These are phyloP conservation scores for Drosophila sproati DNA, from an alignment of 1,140 invertebrate genomes.

Conservation along the genomic window DNA sequence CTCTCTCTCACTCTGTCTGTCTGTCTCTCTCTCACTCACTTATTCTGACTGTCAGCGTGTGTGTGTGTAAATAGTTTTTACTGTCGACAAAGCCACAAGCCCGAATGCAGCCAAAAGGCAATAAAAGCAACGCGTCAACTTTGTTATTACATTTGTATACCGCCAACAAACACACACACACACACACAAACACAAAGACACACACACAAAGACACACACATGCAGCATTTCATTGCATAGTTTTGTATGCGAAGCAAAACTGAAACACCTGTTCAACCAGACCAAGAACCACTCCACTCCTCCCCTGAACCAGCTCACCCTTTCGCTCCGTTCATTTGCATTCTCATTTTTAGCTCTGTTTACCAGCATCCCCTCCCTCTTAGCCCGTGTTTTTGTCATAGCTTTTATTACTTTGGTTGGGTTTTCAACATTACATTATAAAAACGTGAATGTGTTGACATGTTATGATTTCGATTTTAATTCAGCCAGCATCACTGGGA, in stretches of 20 bases:
- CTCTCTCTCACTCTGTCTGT: too few species aligned
- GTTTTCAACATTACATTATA: slow-evolving; percentile 63
- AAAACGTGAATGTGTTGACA: slow-evolving; percentile 67
- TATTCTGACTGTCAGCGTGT: background rate
- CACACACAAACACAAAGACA: background rate
- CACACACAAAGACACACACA: background rate
- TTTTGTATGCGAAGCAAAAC: slow-evolving; percentile 56
- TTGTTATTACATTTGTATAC: slow-evolving; percentile 75
- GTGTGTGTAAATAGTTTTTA: slow-evolving; percentile 68
- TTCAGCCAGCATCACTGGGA: slow-evolving; percentile 23
- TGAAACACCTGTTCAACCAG: slow-evolving; percentile 62
- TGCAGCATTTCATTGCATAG: slow-evolving; percentile 34
- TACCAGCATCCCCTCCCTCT: background rate
- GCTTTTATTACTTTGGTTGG: slow-evolving; percentile 69
- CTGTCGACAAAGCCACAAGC: slow-evolving; percentile 36
- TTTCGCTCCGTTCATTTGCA: slow-evolving; percentile 59
- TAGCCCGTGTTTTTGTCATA: background rate
- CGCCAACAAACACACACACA: slow-evolving; percentile 27
- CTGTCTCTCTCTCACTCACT: too few species aligned
- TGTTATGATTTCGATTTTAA: slow-evolving; percentile 76
- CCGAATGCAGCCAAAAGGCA: slow-evolving; percentile 66
- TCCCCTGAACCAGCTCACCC: background rate
- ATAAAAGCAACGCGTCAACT: slow-evolving; percentile 74
- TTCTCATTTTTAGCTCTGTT: slow-evolving; percentile 41
- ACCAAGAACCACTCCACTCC: background rate